Evolutionary conservation across 2,797 vertebrate genomes (phyloP).

Genomic region (Paedocypris micromegethes): DNA sequence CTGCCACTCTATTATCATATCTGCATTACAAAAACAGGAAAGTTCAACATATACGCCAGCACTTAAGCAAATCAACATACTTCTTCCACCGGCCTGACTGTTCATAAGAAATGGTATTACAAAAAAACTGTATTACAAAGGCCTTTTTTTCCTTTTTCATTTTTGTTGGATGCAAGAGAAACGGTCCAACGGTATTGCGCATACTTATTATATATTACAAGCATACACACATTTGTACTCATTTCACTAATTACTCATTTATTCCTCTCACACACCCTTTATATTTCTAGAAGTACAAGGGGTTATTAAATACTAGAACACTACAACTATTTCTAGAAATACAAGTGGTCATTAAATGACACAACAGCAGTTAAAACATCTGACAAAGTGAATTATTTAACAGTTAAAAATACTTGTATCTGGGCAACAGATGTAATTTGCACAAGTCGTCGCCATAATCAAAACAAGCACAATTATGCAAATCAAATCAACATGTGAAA

Average conservation of each 20-base stretch:
- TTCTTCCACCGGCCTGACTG: conserved; percentile 9
- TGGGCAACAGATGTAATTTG: neutral
- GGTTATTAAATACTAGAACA: too few relatives aligned
- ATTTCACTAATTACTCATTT: too few relatives aligned
- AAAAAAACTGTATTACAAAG: neutral
- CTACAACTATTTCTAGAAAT: too few relatives aligned
- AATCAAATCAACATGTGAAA: conserved; percentile 31
- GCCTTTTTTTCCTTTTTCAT: neutral
- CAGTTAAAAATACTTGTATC: conserved; percentile 8
- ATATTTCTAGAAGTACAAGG: too few relatives aligned
- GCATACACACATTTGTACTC: too few relatives aligned
- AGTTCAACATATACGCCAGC: conserved; percentile 45
- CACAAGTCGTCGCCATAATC: conserved; percentile 27
- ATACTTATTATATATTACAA: too few relatives aligned
- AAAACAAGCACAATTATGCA: conserved; percentile 29
- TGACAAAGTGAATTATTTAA: neutral
- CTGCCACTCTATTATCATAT: conserved; percentile 70
- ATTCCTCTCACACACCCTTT: too few relatives aligned
- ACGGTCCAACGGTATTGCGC: too few relatives aligned
- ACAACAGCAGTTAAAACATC: neutral
- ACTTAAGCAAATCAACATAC: conserved; percentile 8
- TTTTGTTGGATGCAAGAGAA: neutral
- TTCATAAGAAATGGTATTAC: neutral
- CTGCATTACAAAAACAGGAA: conserved; percentile 80
- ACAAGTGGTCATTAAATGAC: too few relatives aligned